These are phyloP conservation scores for Dendronephthya gigantea DNA, from an alignment of 64 coral and sea anemone species.

Conservation along the genomic window DNA sequence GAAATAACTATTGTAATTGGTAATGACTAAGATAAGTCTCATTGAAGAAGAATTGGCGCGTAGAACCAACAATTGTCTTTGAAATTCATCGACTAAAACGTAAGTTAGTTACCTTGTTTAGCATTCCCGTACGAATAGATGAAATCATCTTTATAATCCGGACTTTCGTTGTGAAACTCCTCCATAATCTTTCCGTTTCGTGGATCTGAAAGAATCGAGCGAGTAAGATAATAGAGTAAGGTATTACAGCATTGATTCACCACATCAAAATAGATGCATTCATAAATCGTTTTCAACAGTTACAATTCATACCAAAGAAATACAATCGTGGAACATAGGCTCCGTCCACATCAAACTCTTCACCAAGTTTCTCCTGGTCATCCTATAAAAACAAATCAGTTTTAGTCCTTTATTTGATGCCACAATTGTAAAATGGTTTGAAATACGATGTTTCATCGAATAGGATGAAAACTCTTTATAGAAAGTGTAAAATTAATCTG, in stretches of 20 bases:
- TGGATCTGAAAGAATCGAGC: slow-evolving; percentile 47
- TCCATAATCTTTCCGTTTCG: slow-evolving; percentile 62
- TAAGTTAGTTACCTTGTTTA: slow-evolving; percentile 53
- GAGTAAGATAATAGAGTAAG: not conserved
- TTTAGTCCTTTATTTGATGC: not conserved
- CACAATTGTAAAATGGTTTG: not conserved
- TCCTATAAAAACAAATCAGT: slow-evolving; percentile 30
- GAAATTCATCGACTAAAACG: not conserved
- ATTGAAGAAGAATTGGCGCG: no score
- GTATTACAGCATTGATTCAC: not conserved
- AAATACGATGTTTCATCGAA: no score
- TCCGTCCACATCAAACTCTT: slow-evolving; percentile 67
- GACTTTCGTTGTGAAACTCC: slow-evolving; percentile 64
- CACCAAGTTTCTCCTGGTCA: slow-evolving; percentile 35
- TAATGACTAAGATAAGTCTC: not conserved
- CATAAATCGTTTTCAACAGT: not conserved
- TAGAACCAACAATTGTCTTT: not conserved
- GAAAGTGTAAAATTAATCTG: no score
- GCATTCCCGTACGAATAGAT: slow-evolving; percentile 74
- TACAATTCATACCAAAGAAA: slow-evolving; percentile 56
- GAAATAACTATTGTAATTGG: slow-evolving; percentile 39
- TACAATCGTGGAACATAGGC: slow-evolving; percentile 95
- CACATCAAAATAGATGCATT: not conserved
- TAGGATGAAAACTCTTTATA: no score
- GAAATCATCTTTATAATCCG: slow-evolving; percentile 54